Evolutionary conservation across 53 echinoderm and acorn worm genomes (phyloP).

Genomic region (Holothuria leucospilota): DNA sequence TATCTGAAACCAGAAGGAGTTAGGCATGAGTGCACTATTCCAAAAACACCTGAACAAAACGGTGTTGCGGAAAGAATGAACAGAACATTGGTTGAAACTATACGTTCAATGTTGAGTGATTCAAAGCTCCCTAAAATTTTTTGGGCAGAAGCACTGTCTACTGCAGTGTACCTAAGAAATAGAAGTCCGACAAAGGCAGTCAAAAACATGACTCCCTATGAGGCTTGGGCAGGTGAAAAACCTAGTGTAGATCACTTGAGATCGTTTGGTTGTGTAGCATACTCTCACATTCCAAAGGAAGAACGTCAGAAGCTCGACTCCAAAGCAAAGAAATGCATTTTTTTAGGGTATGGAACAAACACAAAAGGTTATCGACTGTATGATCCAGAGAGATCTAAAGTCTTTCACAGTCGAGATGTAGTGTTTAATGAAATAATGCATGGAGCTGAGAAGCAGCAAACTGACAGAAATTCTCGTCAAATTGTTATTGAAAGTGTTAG

Average conservation of each 20-base stretch:
- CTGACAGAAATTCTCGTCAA: neutral
- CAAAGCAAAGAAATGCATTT: conserved; percentile 1
- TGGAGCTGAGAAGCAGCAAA: neutral
- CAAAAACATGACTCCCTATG: neutral
- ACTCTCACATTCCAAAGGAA: neutral
- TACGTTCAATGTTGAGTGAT: neutral
- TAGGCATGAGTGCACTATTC: neutral
- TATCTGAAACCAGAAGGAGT: neutral
- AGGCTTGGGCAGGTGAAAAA: conserved; percentile 1
- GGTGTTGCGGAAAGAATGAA: conserved; percentile 18
- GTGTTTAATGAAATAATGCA: neutral
- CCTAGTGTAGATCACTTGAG: neutral
- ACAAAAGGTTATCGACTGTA: conserved; percentile 20
- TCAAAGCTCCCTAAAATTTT: neutral
- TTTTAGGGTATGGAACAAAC: neutral
- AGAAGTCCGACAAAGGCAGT: neutral
- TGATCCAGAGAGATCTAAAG: neutral
- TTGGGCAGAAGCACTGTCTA: neutral
- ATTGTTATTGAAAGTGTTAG: neutral
- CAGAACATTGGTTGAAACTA: neutral
- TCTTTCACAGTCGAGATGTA: conserved; percentile 8
- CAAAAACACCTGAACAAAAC: neutral
- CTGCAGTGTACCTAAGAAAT: neutral
- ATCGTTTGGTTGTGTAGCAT: conserved; percentile 16
- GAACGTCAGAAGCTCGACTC: conserved; percentile 1